Evolutionary conservation across 2,888 invertebrate genomes (phyloP), one percentile per base, ranked within the genome.

Genomic region (Hirtodrosophila alboralis): DNA sequence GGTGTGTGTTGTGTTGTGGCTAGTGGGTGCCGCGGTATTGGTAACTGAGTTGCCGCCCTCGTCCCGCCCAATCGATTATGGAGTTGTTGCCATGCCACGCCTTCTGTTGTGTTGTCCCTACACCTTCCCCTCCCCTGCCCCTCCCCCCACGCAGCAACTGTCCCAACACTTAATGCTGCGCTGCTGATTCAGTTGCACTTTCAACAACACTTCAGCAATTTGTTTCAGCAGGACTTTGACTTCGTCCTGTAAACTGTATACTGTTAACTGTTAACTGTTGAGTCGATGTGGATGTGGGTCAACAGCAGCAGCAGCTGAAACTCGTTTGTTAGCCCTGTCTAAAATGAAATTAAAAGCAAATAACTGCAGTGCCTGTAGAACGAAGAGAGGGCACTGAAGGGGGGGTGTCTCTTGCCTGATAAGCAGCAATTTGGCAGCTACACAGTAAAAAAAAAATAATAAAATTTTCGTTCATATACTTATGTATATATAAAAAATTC

Each of bases 271-370:
- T 23, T 23, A 23, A 23, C 23, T 23, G 23, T 77, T 74, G 60
- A 56, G 54, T 56, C 40, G 45, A 74, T 74, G 73, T 76, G 74
- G 45, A 74, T 74, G 73, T 76, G 74, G 62, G 80, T 78, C 76
- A 81, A 63, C 54, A 36, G 44, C 38, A 18, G 27, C 41, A 33
- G 40, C 58, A 60, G 51, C 60, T 54, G 36, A 64, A 78, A 58
- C 81, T 75, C 75, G 68, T 64, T 78, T 72, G 75, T 73, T 84
- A 69, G 75, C 56, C 56, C 58, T 76, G 77, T 84, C 84, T 80
- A 41, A 58, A 60, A 59, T 47, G 70, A 83, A 80, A 80, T 80
- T 83, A 85, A 80, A 85, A 80, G 85, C 80, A 80, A 80, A 80
- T 83, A 80, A 70, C 75, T 78, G 64, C 81, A 70, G 40, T 66